A percentile compares a stretch with the other conserved stretches of the same genome.
phyloP scores from a whole-genome alignment of 2,888 invertebrate genomes.

The Nematopogon swammerdamellus region DNA sequence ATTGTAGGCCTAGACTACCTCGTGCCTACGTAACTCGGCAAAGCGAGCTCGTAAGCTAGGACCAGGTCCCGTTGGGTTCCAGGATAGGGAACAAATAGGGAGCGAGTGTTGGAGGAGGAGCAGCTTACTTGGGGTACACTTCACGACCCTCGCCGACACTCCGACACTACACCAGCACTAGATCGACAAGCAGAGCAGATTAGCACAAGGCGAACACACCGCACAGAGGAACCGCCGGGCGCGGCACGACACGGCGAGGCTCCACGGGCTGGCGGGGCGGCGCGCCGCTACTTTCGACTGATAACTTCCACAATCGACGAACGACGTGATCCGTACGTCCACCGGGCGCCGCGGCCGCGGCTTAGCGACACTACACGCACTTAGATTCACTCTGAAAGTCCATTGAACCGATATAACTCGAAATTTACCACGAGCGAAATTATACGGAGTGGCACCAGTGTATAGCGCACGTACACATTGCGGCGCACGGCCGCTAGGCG shows the following conservation, averaged over 20 bases:
- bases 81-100: too few species aligned
- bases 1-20: too few species aligned
- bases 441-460: slow-evolving; percentile 57
- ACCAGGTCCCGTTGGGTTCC: too few species aligned
- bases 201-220: slow-evolving; percentile 1
- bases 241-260: slow-evolving; percentile 8
- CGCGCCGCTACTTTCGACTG: slow-evolving; percentile 10
- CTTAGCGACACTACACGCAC: slow-evolving; percentile 39
- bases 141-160: slow-evolving; percentile 6
- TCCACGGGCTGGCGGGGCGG: slow-evolving; percentile 9
- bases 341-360: slow-evolving; percentile 37
- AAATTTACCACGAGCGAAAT: slow-evolving; percentile 58
- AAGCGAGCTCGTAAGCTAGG: too few species aligned
- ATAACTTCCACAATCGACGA: slow-evolving; percentile 14
- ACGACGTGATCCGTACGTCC: slow-evolving; percentile 4
- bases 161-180: slow-evolving; percentile 6
- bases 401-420: slow-evolving; percentile 55
- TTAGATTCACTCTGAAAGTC: slow-evolving; percentile 49
- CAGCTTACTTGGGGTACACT: too few species aligned
- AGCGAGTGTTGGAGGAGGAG: too few species aligned
- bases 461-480: slow-evolving; percentile 39
- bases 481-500: slow-evolving; percentile 42
- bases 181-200: neutral
- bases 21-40: too few species aligned
- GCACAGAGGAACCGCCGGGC: slow-evolving; percentile 6